Base-by-base conservation (phyloP, 2,113 vertebrate species). In the Terrapene triunguis region DNA sequence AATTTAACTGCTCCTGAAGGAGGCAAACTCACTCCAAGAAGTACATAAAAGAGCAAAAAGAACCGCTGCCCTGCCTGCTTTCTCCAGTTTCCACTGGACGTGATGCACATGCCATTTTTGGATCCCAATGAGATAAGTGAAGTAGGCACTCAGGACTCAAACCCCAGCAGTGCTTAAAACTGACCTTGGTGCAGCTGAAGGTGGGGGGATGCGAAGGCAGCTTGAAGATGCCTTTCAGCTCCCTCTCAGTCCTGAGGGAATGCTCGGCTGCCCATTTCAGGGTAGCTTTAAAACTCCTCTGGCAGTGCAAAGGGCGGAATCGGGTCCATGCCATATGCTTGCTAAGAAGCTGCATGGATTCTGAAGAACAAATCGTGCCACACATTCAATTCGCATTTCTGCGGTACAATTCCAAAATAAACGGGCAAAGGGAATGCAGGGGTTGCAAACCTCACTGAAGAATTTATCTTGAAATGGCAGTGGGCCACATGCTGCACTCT, bases 51-150 rank as follows among this genome's bases (percentile, higher is more conserved):
- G 62, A 29, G 14, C 32, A 29, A 42, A 10, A 22, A 80, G n/a
- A 57, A 35, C 14, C 22, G 35, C 50, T 35, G 2, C 72, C 82
- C 81, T 82, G n/a, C 1, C 2, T 57, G 22, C 24, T 57, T 57
- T 57, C 55, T 57, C 24, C 24, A 10, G 55, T 57, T 57, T 57
- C 24, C 55, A 57, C 55, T 25, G 17, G 74, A 16, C 84, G 35
- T 54, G 72, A 21, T 5, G 17, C 0, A 4, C 50, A 35, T 54
- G 57, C 3, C 82, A 44, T 10, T 6, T 50, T 3, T 24, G 25
- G 35, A 55, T 42, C 6, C 9, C 24, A 57, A 57, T 25, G 24
- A 9, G 55, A 57, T 22, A 57, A 57, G 55, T 57, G 10, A 57
- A 57, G 55, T 25, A 27, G 24, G 10, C 25, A 24, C 24, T 0